Base-by-base conservation (phyloP, 2,797 vertebrate genomes). In the Orestias chungarensis region DNA sequence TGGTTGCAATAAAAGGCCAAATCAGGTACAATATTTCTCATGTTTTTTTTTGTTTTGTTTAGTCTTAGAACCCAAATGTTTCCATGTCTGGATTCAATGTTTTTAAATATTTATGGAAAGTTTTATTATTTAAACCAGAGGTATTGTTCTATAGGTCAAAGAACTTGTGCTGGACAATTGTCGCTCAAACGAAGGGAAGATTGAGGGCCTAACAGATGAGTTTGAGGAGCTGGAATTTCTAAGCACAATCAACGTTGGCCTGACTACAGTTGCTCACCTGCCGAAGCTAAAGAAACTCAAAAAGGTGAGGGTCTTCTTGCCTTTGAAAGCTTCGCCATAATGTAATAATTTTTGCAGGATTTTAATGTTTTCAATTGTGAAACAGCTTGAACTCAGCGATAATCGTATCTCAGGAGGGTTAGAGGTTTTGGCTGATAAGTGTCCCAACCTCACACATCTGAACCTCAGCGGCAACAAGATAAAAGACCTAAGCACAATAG, bases 391-490 rank as follows among this genome's bases (percentile, higher is more conserved):
- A 95, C 94, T 99, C 92, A 99, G 98, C 15, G 97, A 99, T 92
- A 99, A 99, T 95, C 96, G 96, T 96, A 97, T 99, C 95, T 99
- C 97, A 91, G 97, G 97, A 89, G 98, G 97, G 89, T 94, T 99
- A 94, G 98, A 99, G 94, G 96, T 98, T 76, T 92, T 99, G 95
- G 97, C 97, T 82, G 97, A 96, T 66, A 99, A 98, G 93, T 99
- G 97, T 93, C 96, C 98, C 59, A 99, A 96, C 93, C 97, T 99
- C 92, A 99, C 96, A 67, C 96, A 99, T 94, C 96, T 99, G 94
- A 99, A 99, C 91, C 96, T 99, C 93, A 99, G 98, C 12, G 97
- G 97, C 88, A 99, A 99, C 96, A 97, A 98, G 95, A 98, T 99
- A 84, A 99, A 98, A 95, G 97, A 99, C 94, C 97, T 99, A 91